Conservation (phyloP, 2,797 vertebrate species). For the Rhynchotus rufescens region DNA sequence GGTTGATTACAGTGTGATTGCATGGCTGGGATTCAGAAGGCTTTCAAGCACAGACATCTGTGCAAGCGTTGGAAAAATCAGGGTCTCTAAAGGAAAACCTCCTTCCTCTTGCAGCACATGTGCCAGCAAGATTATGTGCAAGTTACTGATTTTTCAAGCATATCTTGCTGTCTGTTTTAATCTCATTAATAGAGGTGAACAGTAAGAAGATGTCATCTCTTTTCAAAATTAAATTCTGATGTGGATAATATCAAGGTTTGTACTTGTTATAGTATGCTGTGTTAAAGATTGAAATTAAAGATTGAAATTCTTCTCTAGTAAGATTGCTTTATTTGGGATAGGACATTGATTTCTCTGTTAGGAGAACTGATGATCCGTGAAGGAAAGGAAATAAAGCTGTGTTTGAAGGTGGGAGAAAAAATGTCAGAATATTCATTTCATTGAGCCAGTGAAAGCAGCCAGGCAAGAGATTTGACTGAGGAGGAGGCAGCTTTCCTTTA, state of each 20-base stretch:
- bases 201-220: not conserved
- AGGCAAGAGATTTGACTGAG: conserved; percentile 4
- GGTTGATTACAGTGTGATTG: not conserved
- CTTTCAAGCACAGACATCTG: not conserved
- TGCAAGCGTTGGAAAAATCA: not conserved
- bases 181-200: not conserved
- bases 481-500: not conserved
- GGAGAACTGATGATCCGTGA: not conserved
- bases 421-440: not conserved
- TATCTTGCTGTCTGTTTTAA: not conserved
- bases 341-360: not conserved
- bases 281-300: conserved; percentile 1
- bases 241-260: not conserved
- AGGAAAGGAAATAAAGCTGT: not conserved
- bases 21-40: not conserved
- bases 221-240: not conserved
- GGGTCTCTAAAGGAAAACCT: not conserved
- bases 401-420: not conserved
- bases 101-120: not conserved
- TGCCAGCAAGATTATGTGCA: not conserved
- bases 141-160: not conserved
- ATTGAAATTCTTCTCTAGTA: not conserved
- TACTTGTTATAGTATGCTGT: not conserved
- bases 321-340: not conserved
- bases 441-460: conserved; percentile 1